Conservation (phyloP, 2,113 vertebrate species). For the Pogonocichla stellata region DNA sequence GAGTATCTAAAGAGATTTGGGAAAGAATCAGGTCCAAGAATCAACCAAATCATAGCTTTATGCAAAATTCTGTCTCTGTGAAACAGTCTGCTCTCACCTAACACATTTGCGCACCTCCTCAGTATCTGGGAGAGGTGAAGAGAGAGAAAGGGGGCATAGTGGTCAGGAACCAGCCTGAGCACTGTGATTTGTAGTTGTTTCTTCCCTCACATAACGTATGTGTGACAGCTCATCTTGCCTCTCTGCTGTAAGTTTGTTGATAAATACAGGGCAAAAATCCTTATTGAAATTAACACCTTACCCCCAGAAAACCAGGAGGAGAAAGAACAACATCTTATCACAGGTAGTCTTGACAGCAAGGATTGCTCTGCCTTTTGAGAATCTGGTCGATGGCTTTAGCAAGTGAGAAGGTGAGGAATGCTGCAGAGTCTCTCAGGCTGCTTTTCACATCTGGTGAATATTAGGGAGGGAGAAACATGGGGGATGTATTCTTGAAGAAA, state of each 20-base stretch:
- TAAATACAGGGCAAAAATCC: background rate
- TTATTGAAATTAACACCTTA: background rate
- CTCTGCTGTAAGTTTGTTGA: background rate
- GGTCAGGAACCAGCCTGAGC: background rate
- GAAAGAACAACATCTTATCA: background rate
- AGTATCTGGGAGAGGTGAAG: background rate
- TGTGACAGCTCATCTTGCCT: background rate
- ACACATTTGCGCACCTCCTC: background rate
- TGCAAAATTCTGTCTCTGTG: background rate
- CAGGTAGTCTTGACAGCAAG: background rate
- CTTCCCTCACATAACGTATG: rapidly evolving
- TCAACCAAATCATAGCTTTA: background rate
- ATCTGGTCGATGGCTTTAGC: background rate
- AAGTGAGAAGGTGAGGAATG: background rate
- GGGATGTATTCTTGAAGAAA: background rate
- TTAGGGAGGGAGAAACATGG: background rate
- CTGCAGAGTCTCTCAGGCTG: background rate
- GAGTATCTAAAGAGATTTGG: background rate
- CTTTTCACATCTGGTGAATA: background rate
- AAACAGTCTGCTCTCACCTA: background rate
- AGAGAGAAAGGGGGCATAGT: background rate
- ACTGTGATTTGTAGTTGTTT: background rate
- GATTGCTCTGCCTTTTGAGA: background rate
- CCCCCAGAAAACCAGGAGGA: background rate
- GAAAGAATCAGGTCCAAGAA: background rate